Evolutionary conservation across 1,140 invertebrate genomes (phyloP).

Genomic region (Vollenhovia emeryi): DNA sequence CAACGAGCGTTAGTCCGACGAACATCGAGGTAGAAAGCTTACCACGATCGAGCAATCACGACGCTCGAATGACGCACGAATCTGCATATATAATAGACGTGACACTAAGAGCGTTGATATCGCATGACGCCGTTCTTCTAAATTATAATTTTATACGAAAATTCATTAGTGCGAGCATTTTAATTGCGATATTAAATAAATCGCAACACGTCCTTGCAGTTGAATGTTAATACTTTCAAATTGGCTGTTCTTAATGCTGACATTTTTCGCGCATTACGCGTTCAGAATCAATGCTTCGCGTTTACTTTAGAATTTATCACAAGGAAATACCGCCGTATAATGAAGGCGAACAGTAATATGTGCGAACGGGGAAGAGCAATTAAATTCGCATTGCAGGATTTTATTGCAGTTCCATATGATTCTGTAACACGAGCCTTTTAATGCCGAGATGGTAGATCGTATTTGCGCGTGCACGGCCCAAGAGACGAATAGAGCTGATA

Average conservation of each 20-base stretch:
- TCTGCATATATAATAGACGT: not conserved
- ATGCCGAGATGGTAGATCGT: not conserved
- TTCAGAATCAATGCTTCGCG: not conserved
- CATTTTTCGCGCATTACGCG: conserved; percentile 9
- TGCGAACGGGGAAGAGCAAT: conserved; percentile 23
- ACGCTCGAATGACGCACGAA: not conserved
- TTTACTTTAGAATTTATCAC: conserved; percentile 20
- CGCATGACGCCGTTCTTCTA: not conserved
- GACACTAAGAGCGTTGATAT: not conserved
- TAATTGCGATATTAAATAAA: not conserved
- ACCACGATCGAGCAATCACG: not conserved
- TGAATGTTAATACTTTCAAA: not conserved
- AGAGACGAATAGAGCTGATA: not conserved
- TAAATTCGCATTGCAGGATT: conserved; percentile 42
- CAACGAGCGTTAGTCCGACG: not conserved
- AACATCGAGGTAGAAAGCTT: conserved; percentile 9
- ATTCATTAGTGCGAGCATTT: not conserved
- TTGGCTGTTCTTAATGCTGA: not conserved
- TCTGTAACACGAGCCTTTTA: conserved; percentile 13
- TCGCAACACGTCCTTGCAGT: not conserved
- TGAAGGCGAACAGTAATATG: not conserved
- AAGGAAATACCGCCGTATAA: conserved; percentile 14
- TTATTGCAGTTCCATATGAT: conserved; percentile 30
- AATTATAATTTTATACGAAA: not conserved
- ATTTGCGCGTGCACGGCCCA: not conserved